Conservation (phyloP, 2,888 invertebrate genomes). For the Drosophila kuntzei region DNA sequence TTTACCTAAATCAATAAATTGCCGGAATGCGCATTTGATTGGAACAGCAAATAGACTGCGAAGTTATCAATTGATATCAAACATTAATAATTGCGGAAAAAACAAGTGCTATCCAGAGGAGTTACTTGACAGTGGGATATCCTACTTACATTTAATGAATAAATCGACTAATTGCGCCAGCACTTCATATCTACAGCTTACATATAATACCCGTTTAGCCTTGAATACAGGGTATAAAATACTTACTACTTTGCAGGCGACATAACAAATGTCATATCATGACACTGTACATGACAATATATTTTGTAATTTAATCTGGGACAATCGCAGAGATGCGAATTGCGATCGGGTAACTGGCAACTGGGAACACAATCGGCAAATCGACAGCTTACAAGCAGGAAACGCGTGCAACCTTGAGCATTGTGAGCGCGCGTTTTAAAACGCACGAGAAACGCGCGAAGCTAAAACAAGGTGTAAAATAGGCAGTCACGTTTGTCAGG, state of each 20-base stretch:
- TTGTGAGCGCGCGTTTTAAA: slow-evolving; percentile 50
- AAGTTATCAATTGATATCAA: slow-evolving; percentile 33
- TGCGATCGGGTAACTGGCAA: slow-evolving; percentile 24
- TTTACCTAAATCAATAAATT: slow-evolving; percentile 44
- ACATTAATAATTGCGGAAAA: slow-evolving; percentile 12
- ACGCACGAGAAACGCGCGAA: slow-evolving; percentile 53
- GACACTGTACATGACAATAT: slow-evolving; percentile 73
- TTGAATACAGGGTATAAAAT: slow-evolving; percentile 1
- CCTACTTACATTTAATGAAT: not conserved
- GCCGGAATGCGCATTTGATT: slow-evolving; percentile 56
- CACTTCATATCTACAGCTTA: not conserved
- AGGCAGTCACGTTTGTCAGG: slow-evolving; percentile 67
- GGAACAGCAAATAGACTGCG: slow-evolving; percentile 16
- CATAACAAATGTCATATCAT: slow-evolving; percentile 36
- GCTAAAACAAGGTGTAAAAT: slow-evolving; percentile 71
- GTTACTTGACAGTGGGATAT: not conserved
- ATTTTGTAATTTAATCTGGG: slow-evolving; percentile 75
- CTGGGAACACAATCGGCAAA: slow-evolving; percentile 12
- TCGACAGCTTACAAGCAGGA: slow-evolving; percentile 54
- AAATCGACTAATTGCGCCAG: not conserved
- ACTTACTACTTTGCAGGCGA: not conserved
- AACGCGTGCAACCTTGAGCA: slow-evolving; percentile 59
- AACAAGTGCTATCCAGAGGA: not conserved
- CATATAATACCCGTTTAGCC: not conserved
- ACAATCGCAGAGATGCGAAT: slow-evolving; percentile 39